Conservation (phyloP, 2,797 vertebrate species). For the Dicrostonyx torquatus region DNA sequence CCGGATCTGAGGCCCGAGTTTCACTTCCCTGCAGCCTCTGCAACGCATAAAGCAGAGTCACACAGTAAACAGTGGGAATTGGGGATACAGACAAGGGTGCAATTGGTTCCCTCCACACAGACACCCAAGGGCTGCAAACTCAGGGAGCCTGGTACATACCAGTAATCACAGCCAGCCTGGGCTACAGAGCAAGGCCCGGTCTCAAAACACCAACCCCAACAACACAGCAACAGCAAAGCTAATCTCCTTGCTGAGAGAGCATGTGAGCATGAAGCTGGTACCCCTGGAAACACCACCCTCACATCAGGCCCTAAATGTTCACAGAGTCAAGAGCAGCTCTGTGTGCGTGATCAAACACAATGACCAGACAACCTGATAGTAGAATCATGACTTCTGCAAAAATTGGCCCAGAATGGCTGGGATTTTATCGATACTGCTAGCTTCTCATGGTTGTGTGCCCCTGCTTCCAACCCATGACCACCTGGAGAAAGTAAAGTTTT, state of each 20-base stretch:
- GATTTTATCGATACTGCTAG: background rate
- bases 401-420: background rate
- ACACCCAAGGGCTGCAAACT: background rate
- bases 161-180: background rate
- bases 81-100: fast-evolving
- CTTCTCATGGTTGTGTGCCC: background rate
- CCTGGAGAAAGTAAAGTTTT: background rate
- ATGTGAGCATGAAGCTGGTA: background rate
- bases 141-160: background rate
- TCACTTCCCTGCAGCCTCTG: slow-evolving; percentile 77
- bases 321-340: background rate
- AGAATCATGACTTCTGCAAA: background rate
- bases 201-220: background rate
- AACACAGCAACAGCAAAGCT: background rate
- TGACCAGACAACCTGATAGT: fast-evolving
- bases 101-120: background rate
- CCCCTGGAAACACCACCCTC: background rate
- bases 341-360: background rate
- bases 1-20: slow-evolving; percentile 19
- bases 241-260: background rate
- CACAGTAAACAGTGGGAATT: background rate
- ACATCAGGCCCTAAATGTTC: background rate
- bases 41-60: slow-evolving; percentile 53
- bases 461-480: background rate
- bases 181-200: background rate